Evolutionary conservation across 2,797 vertebrate species (phyloP).

Genomic region (Cebuella pygmaea): DNA sequence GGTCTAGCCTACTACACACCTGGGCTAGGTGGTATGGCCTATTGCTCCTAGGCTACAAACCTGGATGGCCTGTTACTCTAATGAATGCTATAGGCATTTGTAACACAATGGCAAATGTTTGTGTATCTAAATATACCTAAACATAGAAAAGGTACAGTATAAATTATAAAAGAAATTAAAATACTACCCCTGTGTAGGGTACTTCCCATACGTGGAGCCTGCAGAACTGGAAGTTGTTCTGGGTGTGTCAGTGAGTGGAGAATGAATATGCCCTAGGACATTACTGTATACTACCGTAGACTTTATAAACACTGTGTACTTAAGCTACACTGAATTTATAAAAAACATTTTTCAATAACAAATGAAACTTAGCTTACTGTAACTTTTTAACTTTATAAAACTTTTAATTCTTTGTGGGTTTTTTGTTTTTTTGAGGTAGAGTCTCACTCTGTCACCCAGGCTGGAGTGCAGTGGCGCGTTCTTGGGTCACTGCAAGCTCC

Average conservation of each 20-base stretch:
- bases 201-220: background rate
- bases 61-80: background rate
- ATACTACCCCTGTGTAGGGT: background rate
- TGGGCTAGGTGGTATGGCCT: background rate
- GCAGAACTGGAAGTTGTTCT: background rate
- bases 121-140: background rate
- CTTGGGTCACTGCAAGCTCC: background rate
- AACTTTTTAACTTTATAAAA: no score
- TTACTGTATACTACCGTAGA: background rate
- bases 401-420: no score
- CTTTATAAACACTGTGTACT: background rate
- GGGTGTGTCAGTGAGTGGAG: background rate
- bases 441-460: background rate
- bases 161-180: background rate
- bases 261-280: background rate
- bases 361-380: background rate
- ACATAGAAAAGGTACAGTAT: background rate
- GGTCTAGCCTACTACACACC: background rate
- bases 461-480: background rate
- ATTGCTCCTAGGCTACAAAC: background rate
- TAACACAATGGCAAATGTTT: background rate
- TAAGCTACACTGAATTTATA: background rate
- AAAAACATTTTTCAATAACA: background rate
- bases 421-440: background rate
- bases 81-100: background rate